Evolutionary conservation across 37 sponge, comb jelly and placozoan species (phyloP).

Genomic region (Chondrilla cf. caribensis): DNA sequence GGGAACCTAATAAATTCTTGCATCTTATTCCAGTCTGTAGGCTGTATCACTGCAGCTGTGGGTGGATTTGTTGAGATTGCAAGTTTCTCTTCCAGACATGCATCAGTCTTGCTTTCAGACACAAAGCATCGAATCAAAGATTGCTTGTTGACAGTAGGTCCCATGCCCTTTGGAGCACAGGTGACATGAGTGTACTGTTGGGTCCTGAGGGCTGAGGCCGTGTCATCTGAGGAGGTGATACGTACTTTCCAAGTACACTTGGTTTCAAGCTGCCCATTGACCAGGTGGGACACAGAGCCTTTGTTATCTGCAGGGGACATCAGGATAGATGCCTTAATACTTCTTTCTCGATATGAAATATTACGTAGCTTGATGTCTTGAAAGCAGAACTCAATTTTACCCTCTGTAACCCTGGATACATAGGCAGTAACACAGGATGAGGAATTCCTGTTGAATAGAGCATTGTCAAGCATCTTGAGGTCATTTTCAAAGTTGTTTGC

Average conservation of each 20-base stretch:
- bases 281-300: background rate
- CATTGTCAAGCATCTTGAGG: background rate
- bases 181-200: no score
- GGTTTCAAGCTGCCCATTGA: background rate
- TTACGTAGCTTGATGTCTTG: background rate
- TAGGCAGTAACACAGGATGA: constrained; percentile 6
- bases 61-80: background rate
- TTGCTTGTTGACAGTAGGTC: no score
- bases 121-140: background rate
- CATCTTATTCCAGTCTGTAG: background rate
- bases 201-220: no score
- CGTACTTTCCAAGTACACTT: constrained; percentile 5
- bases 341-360: background rate
- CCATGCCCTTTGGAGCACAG: no score
- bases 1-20: background rate
- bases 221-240: background rate
- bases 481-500: background rate
- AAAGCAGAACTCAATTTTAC: background rate
- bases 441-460: background rate
- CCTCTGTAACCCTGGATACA: background rate
- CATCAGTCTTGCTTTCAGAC: background rate
- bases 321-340: background rate
- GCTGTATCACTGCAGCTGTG: background rate
- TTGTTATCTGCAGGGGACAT: background rate
- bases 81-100: background rate